Conservation (phyloP, 2,113 vertebrate species). For the Ceuthmochares aereus region DNA sequence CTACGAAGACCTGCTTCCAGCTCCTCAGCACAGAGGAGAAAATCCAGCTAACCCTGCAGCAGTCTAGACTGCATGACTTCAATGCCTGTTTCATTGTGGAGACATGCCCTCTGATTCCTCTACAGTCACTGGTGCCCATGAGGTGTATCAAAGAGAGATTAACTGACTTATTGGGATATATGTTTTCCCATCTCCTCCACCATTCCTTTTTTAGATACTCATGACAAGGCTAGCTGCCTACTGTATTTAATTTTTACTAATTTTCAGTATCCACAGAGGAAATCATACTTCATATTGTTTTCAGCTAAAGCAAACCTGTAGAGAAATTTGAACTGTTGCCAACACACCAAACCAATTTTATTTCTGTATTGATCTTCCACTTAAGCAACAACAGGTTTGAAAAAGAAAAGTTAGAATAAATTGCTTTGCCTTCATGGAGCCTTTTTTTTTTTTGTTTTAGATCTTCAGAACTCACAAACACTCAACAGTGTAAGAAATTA, state of each 20-base stretch:
- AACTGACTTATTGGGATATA: background rate
- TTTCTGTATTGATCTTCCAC: conserved; percentile 23
- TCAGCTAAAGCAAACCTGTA: background rate
- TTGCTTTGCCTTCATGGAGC: background rate
- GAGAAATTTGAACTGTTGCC: background rate
- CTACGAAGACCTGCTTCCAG: background rate
- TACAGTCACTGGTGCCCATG: background rate
- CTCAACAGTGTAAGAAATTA: background rate
- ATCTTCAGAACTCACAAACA: background rate
- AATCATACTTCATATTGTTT: background rate
- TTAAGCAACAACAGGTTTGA: background rate
- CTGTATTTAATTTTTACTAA: background rate
- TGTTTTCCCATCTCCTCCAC: background rate
- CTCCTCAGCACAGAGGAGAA: background rate
- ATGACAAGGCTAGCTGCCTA: background rate
- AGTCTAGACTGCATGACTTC: fast-evolving
- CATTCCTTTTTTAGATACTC: background rate
- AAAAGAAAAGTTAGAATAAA: background rate
- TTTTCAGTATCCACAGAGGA: background rate
- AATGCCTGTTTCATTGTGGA: fast-evolving
- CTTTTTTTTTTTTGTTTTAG: background rate
- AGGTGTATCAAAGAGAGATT: background rate
- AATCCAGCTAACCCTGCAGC: background rate
- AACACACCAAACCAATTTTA: background rate
- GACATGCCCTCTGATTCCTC: background rate